Evolutionary conservation across 2,888 invertebrate genomes (phyloP).

Genomic region (Dynastes hyllus): DNA sequence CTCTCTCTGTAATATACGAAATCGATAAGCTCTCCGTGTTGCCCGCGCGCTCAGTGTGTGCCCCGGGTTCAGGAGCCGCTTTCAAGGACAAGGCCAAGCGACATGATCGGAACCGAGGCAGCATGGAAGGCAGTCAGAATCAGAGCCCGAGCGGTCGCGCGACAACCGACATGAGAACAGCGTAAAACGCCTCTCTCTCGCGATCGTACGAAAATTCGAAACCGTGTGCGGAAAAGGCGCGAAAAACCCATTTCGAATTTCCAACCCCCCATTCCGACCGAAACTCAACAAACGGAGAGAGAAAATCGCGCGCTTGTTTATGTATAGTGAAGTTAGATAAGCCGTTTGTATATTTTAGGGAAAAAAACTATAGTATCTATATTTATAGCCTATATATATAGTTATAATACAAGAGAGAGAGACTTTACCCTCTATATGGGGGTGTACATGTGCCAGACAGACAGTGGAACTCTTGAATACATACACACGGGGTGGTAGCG

Average conservation of each 20-base stretch:
- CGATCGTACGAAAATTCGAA: constrained; percentile 25
- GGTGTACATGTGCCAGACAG: constrained; percentile 76
- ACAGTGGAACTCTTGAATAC: constrained; percentile 71
- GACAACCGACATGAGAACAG: constrained; percentile 51
- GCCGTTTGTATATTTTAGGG: neutral
- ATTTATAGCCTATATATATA: neutral
- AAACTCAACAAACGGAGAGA: neutral
- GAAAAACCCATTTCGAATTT: neutral
- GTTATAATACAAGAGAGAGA: constrained; percentile 29
- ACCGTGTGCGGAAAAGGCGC: neutral
- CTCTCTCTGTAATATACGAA: constrained; percentile 59
- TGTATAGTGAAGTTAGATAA: constrained; percentile 32
- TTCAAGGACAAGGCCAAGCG: constrained; percentile 77
- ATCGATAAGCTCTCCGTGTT: constrained; percentile 69
- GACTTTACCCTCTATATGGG: constrained; percentile 55
- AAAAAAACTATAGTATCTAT: neutral
- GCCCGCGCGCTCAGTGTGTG: constrained; percentile 56
- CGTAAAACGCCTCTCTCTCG: constrained; percentile 24
- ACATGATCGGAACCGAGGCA: constrained; percentile 43
- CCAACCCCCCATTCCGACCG: neutral
- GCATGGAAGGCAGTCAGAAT: constrained; percentile 49
- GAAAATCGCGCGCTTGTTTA: neutral
- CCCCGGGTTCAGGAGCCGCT: constrained; percentile 71
- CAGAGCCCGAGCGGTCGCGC: constrained; percentile 51
- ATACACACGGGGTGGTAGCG: constrained; percentile 59